phyloP scores from a whole-genome alignment of 2,888 invertebrate species.

The Seira musarum region DNA sequence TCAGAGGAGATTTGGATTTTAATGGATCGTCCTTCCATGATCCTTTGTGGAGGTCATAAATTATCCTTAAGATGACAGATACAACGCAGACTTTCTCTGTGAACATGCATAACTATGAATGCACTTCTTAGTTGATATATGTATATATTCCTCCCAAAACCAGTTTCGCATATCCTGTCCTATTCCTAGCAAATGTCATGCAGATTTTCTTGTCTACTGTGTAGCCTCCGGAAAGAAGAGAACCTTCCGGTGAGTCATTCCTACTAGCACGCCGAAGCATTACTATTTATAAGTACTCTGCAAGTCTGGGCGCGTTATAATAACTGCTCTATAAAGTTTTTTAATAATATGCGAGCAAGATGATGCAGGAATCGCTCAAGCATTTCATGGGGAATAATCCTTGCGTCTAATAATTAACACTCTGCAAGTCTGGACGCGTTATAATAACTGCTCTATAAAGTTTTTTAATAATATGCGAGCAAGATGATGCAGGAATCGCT shows the following conservation, averaged over 20 bases:
- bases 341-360: not conserved
- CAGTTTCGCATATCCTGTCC: not conserved
- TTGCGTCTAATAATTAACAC: not conserved
- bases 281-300: not conserved
- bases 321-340: too few species aligned
- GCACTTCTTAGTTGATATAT: too few species aligned
- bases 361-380: not conserved
- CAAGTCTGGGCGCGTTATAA: not conserved
- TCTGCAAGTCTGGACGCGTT: not conserved
- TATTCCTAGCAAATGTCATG: not conserved
- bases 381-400: not conserved
- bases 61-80: constrained; percentile 47
- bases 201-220: constrained; percentile 13
- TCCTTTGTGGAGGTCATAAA: constrained; percentile 39
- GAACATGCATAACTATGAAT: too few species aligned
- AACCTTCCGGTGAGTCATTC: constrained; percentile 4
- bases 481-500: not conserved
- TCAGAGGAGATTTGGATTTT: constrained; percentile 32
- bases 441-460: too few species aligned
- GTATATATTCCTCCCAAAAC: too few species aligned
- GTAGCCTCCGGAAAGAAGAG: not conserved
- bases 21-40: constrained; percentile 38
- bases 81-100: constrained; percentile 11
- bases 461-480: too few species aligned
- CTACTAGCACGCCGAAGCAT: not conserved